Percentiles rank a stretch among this genome's conserved stretches.
phyloP scores from a whole-genome alignment of 1,140 invertebrate species.

The Triops cancriformis region DNA sequence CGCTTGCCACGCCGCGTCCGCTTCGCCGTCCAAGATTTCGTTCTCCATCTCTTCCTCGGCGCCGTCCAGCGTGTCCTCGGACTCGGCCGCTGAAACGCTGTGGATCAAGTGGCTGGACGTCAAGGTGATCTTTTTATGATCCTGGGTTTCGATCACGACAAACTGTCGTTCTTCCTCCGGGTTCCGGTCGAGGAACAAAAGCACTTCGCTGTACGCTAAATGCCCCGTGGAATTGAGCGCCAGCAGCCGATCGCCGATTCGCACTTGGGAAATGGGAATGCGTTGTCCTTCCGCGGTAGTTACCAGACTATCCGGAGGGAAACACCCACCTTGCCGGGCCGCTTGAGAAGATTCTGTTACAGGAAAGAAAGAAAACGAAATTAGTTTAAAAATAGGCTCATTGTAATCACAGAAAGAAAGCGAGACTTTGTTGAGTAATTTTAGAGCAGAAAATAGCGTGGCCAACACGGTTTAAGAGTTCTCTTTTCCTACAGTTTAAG shows the following conservation, averaged over 20 bases:
- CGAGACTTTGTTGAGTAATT: background rate
- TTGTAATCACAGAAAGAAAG: background rate
- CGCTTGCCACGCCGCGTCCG: background rate
- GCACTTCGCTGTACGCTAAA: constrained; percentile 71
- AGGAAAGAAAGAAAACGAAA: constrained; percentile 25
- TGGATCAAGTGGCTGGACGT: constrained; percentile 78
- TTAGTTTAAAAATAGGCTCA: constrained; percentile 8
- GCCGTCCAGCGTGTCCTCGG: background rate
- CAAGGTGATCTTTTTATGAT: constrained; percentile 59
- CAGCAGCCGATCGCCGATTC: constrained; percentile 69
- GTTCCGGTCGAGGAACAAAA: constrained; percentile 79
- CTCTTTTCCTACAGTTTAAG: background rate
- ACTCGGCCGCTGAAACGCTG: constrained; percentile 32
- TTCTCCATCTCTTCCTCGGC: constrained; percentile 24
- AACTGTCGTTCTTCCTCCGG: constrained; percentile 56
- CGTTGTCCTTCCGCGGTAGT: constrained; percentile 45
- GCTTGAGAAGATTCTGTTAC: constrained; percentile 78
- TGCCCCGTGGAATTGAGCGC: constrained; percentile 55
- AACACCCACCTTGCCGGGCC: constrained; percentile 70
- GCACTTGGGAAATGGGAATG: constrained; percentile 52
- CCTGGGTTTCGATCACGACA: constrained; percentile 57
- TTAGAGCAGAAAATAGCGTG: constrained; percentile 3
- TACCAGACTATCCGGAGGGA: constrained; percentile 55
- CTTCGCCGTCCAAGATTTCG: constrained; percentile 17
- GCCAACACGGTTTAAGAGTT: background rate